Evolutionary conservation across 2,888 invertebrate species (phyloP), one percentile per base, ranked within the genome.

Genomic region (Lasioglossum zephyrum): DNA sequence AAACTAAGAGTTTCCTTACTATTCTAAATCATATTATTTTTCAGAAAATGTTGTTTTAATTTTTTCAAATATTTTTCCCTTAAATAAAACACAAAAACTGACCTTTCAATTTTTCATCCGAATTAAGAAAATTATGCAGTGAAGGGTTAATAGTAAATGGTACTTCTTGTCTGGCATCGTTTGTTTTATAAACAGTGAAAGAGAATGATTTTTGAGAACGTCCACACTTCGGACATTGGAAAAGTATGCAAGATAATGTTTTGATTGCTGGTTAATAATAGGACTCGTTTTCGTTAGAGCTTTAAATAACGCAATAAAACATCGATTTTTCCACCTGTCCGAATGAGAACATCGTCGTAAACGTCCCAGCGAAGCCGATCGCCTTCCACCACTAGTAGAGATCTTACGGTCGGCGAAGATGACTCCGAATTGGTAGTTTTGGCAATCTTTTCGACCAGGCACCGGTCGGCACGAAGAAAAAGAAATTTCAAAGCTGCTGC

Each of bases 341-440:
- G 63, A 31, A 63, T 31, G 31, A 31, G 63, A 63, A 63, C 31
- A 63, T 63, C 63, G 11, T 63, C 26, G 49, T 70, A 69, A 70
- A 81, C 74, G 86, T 89, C 88, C 87, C 87, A 82, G 63, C 31
- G 31, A 31, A 11, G 31, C 16, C 3, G 49, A 53, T 76, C 69
- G 36, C 53, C 69, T 39, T 53, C 77, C 69, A 16, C 47, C 69
- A 41, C 53, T 77, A 77, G 77, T 53, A 36, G 47, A 73, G 63
- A 82, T 66, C 73, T 82, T 60, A 79, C 44, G 57, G 39, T 36
- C 36, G 36, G 11, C n/a, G 66, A 31, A 13, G 73, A 77, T 26
- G 69, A 31, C 41, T 39, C 18, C 66, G 75, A 80, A 80, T 69
- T 69, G 79, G 66, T 75, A 80, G 66, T 75, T 80, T 75, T 41